A percentile compares a stretch with the other conserved stretches of the same genome.
phyloP scores from a whole-genome alignment of 2,888 invertebrate genomes.

The Microctonus hyperodae region DNA sequence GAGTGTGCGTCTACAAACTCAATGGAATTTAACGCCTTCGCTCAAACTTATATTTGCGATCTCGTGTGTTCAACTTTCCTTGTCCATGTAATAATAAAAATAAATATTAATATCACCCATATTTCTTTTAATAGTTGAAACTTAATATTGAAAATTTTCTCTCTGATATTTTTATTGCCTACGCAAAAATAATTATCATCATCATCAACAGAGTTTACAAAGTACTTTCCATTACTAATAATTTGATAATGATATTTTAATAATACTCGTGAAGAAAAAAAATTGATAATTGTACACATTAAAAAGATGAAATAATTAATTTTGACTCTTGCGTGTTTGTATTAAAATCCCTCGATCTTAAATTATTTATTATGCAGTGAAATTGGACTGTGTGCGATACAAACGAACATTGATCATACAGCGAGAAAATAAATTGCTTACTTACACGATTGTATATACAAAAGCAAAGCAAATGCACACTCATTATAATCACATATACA shows the following conservation, averaged over 20 bases:
- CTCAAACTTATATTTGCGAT: constrained; percentile 34
- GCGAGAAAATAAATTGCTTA: neutral
- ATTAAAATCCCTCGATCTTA: neutral
- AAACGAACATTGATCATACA: neutral
- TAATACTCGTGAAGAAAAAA: neutral
- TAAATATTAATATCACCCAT: constrained; percentile 20
- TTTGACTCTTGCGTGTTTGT: neutral
- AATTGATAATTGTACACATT: too few relatives aligned
- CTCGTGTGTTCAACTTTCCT: constrained; percentile 30
- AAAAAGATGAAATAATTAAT: too few relatives aligned
- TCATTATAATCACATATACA: neutral
- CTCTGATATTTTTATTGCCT: neutral
- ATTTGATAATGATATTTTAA: neutral
- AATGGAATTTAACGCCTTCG: constrained; percentile 41
- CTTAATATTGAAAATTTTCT: neutral
- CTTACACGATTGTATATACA: neutral
- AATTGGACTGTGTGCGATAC: neutral
- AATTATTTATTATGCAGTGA: neutral
- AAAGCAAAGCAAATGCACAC: neutral
- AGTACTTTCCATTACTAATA: neutral
- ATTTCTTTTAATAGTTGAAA: neutral
- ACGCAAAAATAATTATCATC: neutral
- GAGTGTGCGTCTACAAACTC: constrained; percentile 29
- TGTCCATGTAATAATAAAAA: constrained; percentile 27
- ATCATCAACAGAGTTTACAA: neutral